Base-by-base conservation (phyloP, 2,888 invertebrate genomes). In the Erebia palarica region DNA sequence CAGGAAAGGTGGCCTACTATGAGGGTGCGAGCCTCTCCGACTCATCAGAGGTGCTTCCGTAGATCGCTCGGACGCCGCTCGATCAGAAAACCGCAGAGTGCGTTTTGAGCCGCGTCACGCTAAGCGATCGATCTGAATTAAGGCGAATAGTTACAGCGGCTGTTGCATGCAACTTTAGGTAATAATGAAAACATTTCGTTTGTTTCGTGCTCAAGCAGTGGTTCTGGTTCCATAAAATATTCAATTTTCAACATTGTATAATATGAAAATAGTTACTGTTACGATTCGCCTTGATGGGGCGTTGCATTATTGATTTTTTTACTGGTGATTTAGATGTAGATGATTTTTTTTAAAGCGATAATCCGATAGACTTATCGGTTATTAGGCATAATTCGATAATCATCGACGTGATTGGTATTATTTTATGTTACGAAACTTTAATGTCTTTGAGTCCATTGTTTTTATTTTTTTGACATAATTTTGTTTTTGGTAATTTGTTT, bases 1-100 rank as follows among this genome's bases (percentile, higher is more conserved):
- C 53, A 94, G 97, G 75, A 97, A 97, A 83, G 97, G 97, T 66
- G 97, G 97, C 68, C 94, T 97, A 79, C 94, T 97, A 74, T 92
- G 72, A 71, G 75, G 53, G 66, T 68, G 72, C 55, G 36, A 16
- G 57, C 55, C 42, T 44, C 14, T 18, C 47, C 64, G 58, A 68
- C 59, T 16, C 36, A 21, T 14, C 57, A 59, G 69, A 69, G 70
- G 68, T 70, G 75, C 68, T 72, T 64, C 70, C 73, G 55, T 57
- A 47, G 42, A 58, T 65, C 77, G 73, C 71, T 75, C 74, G 68
- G 73, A 55, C 71, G 72, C 75, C 72, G 75, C 75, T 78, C 76
- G 72, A 65, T 65, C 61, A 36, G 47, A 11, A 42, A 47, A 53
- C 51, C 36, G 59, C 70, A 4, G 51, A 51, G 51, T 21, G 69